Conservation (phyloP, 1,140 invertebrate genomes). For the Leptoteleia sp. region DNA sequence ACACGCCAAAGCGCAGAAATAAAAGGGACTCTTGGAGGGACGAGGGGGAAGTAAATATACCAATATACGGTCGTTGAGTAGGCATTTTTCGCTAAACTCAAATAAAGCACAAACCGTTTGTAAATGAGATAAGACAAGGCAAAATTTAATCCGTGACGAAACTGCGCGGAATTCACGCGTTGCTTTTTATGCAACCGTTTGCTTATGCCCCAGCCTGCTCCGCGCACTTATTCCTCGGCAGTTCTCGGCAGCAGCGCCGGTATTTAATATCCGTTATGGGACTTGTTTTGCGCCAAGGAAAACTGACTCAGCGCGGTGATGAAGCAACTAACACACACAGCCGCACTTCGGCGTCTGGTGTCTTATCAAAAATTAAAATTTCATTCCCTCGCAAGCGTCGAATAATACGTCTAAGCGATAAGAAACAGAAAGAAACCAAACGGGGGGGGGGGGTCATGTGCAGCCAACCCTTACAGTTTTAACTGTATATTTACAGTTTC, state of each 20-base stretch:
- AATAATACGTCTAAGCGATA: no score
- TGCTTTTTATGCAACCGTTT: constrained; percentile 41
- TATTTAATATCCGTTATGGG: constrained; percentile 75
- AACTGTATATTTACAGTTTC: no score
- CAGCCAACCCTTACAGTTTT: no score
- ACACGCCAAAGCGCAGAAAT: not conserved
- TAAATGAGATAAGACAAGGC: constrained; percentile 46
- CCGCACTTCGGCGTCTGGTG: constrained; percentile 49
- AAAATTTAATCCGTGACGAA: constrained; percentile 44
- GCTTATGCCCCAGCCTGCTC: constrained; percentile 11
- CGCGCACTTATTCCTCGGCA: constrained; percentile 33
- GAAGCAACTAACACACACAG: constrained; percentile 48
- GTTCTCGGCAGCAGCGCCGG: constrained; percentile 51
- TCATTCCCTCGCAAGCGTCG: constrained; percentile 74
- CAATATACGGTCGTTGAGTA: not conserved
- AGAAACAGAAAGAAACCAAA: no score
- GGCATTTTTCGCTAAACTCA: constrained; percentile 18
- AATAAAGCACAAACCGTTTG: constrained; percentile 24
- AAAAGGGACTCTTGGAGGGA: no score
- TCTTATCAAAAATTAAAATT: constrained; percentile 81
- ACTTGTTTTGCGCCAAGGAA: constrained; percentile 47
- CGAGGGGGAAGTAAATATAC: constrained; percentile 12
- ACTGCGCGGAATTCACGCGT: constrained; percentile 34
- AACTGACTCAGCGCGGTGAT: constrained; percentile 39
- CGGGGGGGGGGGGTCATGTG: no score